Evolutionary conservation across 2,797 vertebrate genomes (phyloP), one percentile per base, ranked within the genome.

Genomic region (Cephalopachus bancanus): DNA sequence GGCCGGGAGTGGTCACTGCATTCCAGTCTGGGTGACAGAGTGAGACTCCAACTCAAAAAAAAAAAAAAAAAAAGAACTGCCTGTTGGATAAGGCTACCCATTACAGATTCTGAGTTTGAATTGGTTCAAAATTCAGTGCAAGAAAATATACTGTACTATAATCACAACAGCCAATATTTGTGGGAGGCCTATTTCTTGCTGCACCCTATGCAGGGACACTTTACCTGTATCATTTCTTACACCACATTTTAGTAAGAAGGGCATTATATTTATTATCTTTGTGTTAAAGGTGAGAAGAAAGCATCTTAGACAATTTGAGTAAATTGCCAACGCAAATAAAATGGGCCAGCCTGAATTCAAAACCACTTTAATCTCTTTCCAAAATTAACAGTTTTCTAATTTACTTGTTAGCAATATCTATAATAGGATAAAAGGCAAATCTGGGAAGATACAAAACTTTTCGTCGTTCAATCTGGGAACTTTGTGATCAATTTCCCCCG

Each of bases 311-410:
- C 17, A 83, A 51, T 62, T 64, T 44, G 28, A 89, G 30, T 83
- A 59, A 89, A 83, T 74, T 78, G 57, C 30, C 49, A 62, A 78
- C 16, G 30, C 1, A 15, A 86, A 65, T 83, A 49, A 92, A 64
- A 12, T 59, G 30, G 37, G n/a, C 72, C 1, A 85, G 30, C 15
- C 22, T 64, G 72, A 89, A 91, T 83, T 96, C 60, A 93, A 83
- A 89, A 65, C 49, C 14, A 92, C 19, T 75, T 91, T 89, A 19
- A 83, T 83, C 26, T 57, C 3, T 95, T 89, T 86, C 49, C 33
- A 55, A 59, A 89, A 53, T 85, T 9, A 64, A 51, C 7, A n/a
- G 72, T 51, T 7, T 90, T 59, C 83, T 69, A 81, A 67, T 33
- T 30, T 65, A 17, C 24, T n/a, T 30, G 6, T 69, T 64, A 69